phyloP scores from a whole-genome alignment of 1,140 invertebrate genomes.

The Heliconius hermathena region DNA sequence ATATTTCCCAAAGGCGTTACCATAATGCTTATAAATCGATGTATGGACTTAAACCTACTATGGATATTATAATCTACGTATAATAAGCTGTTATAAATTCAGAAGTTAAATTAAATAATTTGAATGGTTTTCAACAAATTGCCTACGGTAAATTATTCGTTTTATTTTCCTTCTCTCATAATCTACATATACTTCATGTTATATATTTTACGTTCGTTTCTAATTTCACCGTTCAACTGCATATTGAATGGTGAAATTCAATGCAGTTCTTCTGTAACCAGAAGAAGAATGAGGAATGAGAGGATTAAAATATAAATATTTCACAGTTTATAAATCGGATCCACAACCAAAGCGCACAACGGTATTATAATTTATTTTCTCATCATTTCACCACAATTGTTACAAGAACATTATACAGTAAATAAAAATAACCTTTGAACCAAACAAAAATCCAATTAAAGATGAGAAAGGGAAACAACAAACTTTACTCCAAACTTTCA shows the following conservation, averaged over 20 bases:
- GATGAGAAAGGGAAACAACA: neutral
- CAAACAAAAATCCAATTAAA: neutral
- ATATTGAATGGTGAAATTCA: too few species aligned
- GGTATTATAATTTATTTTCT: neutral
- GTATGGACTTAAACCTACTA: neutral
- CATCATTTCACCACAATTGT: neutral
- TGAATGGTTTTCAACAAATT: too few species aligned
- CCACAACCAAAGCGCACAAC: too few species aligned
- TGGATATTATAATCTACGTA: neutral
- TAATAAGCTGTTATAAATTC: neutral
- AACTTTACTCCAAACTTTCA: neutral
- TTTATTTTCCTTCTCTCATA: too few species aligned
- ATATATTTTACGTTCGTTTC: too few species aligned
- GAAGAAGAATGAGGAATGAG: too few species aligned
- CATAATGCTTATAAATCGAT: slow-evolving; percentile 7
- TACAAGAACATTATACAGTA: neutral
- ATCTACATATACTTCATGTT: too few species aligned
- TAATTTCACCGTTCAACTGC: too few species aligned
- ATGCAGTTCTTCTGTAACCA: too few species aligned
- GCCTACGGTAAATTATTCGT: too few species aligned
- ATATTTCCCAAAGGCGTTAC: neutral
- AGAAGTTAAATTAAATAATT: neutral
- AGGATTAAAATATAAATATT: too few species aligned
- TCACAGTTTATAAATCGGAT: too few species aligned
- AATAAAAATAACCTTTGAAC: neutral